Conservation (phyloP, 1,140 invertebrate species). For the Matsumurasca onukii region DNA sequence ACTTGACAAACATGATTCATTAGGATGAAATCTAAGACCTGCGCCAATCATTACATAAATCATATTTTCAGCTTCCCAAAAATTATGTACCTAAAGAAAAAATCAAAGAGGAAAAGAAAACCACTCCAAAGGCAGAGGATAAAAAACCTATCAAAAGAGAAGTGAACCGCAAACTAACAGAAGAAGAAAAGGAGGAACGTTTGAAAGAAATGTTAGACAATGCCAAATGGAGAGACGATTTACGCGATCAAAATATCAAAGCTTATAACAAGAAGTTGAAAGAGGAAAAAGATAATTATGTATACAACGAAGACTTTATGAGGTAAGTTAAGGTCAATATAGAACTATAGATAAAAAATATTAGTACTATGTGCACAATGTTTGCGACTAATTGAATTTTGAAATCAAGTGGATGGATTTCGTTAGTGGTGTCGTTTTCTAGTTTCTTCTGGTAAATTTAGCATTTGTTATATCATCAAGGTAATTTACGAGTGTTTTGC, state of each 20-base stretch:
- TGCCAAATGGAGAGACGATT: constrained; percentile 68
- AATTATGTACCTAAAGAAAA: constrained; percentile 23
- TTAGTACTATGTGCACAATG: neutral
- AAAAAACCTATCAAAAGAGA: constrained; percentile 32
- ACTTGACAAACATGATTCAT: too few species aligned
- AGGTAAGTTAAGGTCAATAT: constrained; percentile 53
- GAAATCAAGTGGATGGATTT: too few species aligned
- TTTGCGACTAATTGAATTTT: too few species aligned
- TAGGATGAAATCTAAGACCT: too few species aligned
- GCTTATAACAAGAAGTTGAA: constrained; percentile 63
- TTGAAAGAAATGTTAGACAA: constrained; percentile 82
- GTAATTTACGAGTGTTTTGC: too few species aligned
- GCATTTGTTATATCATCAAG: too few species aligned
- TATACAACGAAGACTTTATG: constrained; percentile 55
- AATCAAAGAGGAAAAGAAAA: constrained; percentile 22
- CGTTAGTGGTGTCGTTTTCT: too few species aligned
- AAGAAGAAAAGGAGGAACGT: constrained; percentile 69
- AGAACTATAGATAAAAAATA: constrained; percentile 2
- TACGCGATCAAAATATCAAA: constrained; percentile 62
- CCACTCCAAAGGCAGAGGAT: constrained; percentile 27
- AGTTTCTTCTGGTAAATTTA: too few species aligned
- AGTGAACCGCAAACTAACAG: constrained; percentile 49
- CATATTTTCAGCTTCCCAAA: constrained; percentile 8
- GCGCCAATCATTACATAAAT: too few species aligned
- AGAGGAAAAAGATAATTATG: constrained; percentile 53